Evolutionary conservation across 1,140 invertebrate species (phyloP).

Genomic region (Hyposmocoma kahamanoa): DNA sequence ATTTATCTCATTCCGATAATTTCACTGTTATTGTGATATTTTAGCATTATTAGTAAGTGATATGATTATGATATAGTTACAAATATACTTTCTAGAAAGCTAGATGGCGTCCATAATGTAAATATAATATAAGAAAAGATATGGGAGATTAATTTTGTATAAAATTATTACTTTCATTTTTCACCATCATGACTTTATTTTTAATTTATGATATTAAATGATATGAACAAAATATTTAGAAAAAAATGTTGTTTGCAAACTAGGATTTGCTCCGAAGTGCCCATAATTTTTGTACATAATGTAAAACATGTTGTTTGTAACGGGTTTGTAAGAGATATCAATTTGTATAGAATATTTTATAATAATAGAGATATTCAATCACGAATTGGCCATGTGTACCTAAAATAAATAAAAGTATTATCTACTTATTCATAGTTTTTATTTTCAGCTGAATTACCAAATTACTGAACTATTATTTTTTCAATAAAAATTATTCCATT

Average conservation of each 20-base stretch:
- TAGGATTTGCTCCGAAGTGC: slow-evolving; percentile 14
- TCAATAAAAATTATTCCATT: too few species aligned
- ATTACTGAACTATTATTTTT: too few species aligned
- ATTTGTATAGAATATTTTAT: slow-evolving; percentile 38
- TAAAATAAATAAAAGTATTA: slow-evolving; percentile 38
- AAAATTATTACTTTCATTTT: slow-evolving; percentile 11
- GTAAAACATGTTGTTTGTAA: slow-evolving; percentile 5
- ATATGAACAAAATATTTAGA: slow-evolving; percentile 13
- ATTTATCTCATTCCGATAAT: neutral
- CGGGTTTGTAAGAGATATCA: slow-evolving; percentile 21
- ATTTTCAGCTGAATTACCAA: too few species aligned
- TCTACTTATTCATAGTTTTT: neutral
- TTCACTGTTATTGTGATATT: slow-evolving; percentile 3
- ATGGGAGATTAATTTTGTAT: slow-evolving; percentile 9
- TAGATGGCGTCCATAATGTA: neutral
- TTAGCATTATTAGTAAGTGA: neutral
- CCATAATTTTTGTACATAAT: slow-evolving; percentile 26
- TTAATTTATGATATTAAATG: neutral
- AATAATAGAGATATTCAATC: slow-evolving; percentile 28
- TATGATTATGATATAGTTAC: slow-evolving; percentile 1
- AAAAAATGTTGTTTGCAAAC: slow-evolving; percentile 8
- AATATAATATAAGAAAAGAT: neutral
- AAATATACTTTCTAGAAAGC: neutral
- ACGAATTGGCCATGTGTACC: slow-evolving; percentile 49
- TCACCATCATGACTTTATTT: slow-evolving; percentile 1